These are phyloP conservation scores for Nesospiza acunhae DNA, from an alignment of 2,113 vertebrate species.

Conservation along the genomic window DNA sequence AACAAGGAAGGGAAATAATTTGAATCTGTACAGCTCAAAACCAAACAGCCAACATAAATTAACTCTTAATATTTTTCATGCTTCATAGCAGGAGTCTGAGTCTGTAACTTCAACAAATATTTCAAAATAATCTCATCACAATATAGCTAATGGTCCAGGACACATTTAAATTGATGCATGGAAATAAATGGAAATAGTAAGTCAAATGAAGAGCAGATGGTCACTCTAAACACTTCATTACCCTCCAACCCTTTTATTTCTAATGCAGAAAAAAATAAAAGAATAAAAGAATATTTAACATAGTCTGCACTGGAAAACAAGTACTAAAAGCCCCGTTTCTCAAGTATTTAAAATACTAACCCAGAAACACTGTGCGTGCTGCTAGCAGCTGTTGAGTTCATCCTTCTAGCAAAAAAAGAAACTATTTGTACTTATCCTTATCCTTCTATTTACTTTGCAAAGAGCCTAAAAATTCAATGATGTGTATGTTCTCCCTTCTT, in stretches of 20 bases:
- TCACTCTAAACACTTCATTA: conserved; percentile 42
- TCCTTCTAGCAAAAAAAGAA: neutral
- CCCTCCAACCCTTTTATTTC: neutral
- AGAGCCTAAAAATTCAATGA: neutral
- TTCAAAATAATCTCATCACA: conserved; percentile 20
- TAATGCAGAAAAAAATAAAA: neutral
- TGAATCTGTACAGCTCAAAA: neutral
- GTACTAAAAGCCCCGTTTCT: neutral
- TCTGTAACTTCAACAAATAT: neutral
- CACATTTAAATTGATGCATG: neutral
- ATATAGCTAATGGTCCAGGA: conserved; percentile 18
- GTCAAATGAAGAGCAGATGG: conserved; percentile 54
- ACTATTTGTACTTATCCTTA: neutral
- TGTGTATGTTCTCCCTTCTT: rapidly evolving
- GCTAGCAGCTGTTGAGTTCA: neutral
- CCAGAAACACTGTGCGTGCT: neutral
- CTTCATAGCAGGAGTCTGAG: neutral
- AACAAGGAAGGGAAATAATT: neutral
- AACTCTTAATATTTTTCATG: neutral
- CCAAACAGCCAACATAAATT: neutral
- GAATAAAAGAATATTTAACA: neutral
- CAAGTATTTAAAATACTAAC: neutral
- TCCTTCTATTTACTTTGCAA: neutral
- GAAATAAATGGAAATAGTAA: conserved; percentile 33
- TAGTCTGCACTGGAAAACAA: neutral